These are phyloP conservation scores for Parnassius smintheus DNA, from an alignment of 2,888 invertebrate genomes.

Conservation along the genomic window DNA sequence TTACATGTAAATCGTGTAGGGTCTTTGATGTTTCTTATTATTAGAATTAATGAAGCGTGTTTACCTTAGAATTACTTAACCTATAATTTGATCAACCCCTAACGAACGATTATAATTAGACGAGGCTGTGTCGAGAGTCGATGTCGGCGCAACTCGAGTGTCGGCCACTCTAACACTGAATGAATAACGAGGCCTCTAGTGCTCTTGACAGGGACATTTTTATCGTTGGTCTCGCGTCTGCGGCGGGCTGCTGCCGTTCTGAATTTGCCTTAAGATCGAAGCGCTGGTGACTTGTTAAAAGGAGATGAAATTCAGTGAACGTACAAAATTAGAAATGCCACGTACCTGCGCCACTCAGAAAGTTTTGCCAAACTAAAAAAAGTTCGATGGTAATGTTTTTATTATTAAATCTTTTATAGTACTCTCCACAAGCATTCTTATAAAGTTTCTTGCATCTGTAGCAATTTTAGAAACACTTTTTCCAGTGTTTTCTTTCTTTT, in stretches of 20 bases:
- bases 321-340: background rate
- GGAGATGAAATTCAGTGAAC: background rate
- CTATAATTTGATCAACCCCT: background rate
- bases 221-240: constrained; percentile 20
- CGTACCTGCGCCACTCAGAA: background rate
- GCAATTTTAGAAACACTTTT: no score
- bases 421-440: no score
- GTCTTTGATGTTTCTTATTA: constrained; percentile 5
- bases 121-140: constrained; percentile 24
- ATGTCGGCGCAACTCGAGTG: constrained; percentile 29
- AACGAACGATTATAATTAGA: constrained; percentile 29
- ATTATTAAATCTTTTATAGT: no score
- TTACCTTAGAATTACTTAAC: background rate
- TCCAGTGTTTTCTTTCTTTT: no score
- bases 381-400: no score
- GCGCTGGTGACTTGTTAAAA: background rate
- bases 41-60: background rate
- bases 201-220: constrained; percentile 28
- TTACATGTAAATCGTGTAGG: constrained; percentile 1
- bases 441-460: no score
- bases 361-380: no score
- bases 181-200: constrained; percentile 32
- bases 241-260: background rate
- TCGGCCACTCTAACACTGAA: constrained; percentile 28
- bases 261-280: constrained; percentile 2